A percentile compares a stretch with the other conserved stretches of the same genome.
These are phyloP conservation scores for Cyaniris semiargus DNA, from an alignment of 2,888 invertebrate genomes.

Conservation along the genomic window DNA sequence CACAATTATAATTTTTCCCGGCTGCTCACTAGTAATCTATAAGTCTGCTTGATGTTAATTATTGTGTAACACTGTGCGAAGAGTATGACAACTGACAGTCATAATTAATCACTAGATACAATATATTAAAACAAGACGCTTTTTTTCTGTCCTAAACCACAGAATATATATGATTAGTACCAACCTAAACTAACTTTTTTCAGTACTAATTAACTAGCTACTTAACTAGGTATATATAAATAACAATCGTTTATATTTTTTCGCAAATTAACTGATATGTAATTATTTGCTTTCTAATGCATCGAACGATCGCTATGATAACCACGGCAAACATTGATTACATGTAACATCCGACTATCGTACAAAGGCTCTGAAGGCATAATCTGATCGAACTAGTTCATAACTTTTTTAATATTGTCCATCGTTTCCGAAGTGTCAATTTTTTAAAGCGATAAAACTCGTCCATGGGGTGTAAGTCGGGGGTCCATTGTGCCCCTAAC, in stretches of 20 bases:
- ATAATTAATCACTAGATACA: too few relatives aligned
- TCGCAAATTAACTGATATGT: too few relatives aligned
- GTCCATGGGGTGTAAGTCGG: slow-evolving; percentile 50
- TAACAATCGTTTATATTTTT: too few relatives aligned
- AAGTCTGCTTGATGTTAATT: not conserved
- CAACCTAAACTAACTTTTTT: too few relatives aligned
- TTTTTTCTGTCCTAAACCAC: too few relatives aligned
- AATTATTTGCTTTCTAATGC: too few relatives aligned
- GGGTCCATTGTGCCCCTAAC: slow-evolving; percentile 64
- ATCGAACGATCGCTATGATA: too few relatives aligned
- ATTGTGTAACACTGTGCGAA: not conserved
- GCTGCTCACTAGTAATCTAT: slow-evolving; percentile 31
- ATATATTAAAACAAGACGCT: too few relatives aligned
- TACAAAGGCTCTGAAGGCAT: not conserved
- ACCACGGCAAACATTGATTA: slow-evolving; percentile 28
- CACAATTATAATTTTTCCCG: slow-evolving; percentile 44
- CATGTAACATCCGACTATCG: not conserved
- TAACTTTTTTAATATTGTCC: slow-evolving; percentile 44
- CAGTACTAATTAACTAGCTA: too few relatives aligned
- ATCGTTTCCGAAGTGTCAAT: slow-evolving; percentile 50
- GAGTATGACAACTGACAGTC: too few relatives aligned
- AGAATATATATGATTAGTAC: too few relatives aligned
- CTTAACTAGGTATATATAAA: too few relatives aligned
- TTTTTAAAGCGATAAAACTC: slow-evolving; percentile 49
- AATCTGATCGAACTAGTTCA: slow-evolving; percentile 23